Conservation (phyloP, 2,113 vertebrate genomes). For the Dunckerocampus dactyliophorus region DNA sequence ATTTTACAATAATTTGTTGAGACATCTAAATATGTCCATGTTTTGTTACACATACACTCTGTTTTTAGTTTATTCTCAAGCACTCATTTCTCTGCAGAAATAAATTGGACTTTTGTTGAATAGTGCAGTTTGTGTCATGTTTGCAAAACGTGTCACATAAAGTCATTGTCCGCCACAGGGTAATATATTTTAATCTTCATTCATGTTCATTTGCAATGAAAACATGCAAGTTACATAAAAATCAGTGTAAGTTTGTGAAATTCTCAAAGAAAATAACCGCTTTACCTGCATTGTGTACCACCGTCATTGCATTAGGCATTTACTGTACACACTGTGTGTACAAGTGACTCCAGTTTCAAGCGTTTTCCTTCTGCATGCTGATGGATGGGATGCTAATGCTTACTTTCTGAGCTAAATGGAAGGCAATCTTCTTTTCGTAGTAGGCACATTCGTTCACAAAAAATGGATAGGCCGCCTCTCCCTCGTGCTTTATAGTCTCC, state of each 20-base stretch:
- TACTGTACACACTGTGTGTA: too few relatives aligned
- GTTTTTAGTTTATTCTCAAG: slow-evolving; percentile 38
- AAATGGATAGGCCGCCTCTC: slow-evolving; percentile 62
- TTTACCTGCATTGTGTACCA: too few relatives aligned
- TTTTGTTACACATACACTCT: slow-evolving; percentile 23
- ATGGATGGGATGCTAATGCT: slow-evolving; percentile 56
- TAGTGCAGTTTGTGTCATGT: not conserved
- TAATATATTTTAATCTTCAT: not conserved
- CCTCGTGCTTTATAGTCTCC: slow-evolving; percentile 59
- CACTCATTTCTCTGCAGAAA: slow-evolving; percentile 28
- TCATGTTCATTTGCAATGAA: too few relatives aligned
- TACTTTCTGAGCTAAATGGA: slow-evolving; percentile 55
- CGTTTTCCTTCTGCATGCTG: slow-evolving; percentile 29
- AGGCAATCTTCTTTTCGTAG: slow-evolving; percentile 74
- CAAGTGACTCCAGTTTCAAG: too few relatives aligned
- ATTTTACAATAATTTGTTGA: slow-evolving; percentile 6
- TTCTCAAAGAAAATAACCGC: too few relatives aligned
- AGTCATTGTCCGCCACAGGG: not conserved
- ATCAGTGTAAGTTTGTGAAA: too few relatives aligned
- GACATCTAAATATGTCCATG: slow-evolving; percentile 11
- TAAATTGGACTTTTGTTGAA: slow-evolving; percentile 33
- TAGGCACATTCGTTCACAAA: slow-evolving; percentile 76
- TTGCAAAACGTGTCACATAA: not conserved
- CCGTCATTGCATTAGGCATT: too few relatives aligned
- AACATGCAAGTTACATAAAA: too few relatives aligned